These are phyloP conservation scores for Neelides folsomi DNA, from an alignment of 2,888 invertebrate species.

Conservation along the genomic window DNA sequence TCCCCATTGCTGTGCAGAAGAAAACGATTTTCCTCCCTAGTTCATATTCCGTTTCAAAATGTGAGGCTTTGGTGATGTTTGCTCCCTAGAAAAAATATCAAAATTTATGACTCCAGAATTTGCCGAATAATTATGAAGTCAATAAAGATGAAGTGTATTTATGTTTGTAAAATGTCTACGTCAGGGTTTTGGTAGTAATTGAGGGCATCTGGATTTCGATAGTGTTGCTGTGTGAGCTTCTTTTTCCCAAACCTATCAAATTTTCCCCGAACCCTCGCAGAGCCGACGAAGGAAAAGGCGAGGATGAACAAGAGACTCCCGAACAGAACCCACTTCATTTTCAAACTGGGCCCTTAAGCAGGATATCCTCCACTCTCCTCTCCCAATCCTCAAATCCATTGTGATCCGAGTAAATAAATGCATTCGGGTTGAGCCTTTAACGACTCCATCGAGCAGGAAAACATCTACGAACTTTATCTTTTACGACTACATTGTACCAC, in stretches of 20 bases:
- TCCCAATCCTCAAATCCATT: neutral
- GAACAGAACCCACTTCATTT: neutral
- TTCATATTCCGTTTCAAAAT: conserved; percentile 59
- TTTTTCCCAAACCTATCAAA: conserved; percentile 25
- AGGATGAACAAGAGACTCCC: neutral
- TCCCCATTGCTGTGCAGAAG: conserved; percentile 58
- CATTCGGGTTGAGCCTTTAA: too few relatives aligned
- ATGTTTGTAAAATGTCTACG: conserved; percentile 39
- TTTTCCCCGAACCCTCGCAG: conserved; percentile 19
- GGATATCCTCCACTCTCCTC: conserved; percentile 11
- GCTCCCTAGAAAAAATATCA: conserved; percentile 45
- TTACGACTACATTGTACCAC: too few relatives aligned
- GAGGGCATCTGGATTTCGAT: conserved; percentile 46
- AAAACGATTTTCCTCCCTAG: conserved; percentile 61
- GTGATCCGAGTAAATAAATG: too few relatives aligned
- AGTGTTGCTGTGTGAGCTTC: conserved; percentile 39
- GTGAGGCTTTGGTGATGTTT: conserved; percentile 54
- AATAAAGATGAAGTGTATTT: neutral
- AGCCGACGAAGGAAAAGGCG: neutral
- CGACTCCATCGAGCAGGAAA: too few relatives aligned
- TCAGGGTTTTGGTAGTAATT: conserved; percentile 53
- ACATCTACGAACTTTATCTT: too few relatives aligned
- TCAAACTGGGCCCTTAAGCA: conserved; percentile 1
- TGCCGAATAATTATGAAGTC: neutral
- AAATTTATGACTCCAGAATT: neutral